phyloP scores from a whole-genome alignment of 2,888 invertebrate species.

The Pseudococcus viburni region DNA sequence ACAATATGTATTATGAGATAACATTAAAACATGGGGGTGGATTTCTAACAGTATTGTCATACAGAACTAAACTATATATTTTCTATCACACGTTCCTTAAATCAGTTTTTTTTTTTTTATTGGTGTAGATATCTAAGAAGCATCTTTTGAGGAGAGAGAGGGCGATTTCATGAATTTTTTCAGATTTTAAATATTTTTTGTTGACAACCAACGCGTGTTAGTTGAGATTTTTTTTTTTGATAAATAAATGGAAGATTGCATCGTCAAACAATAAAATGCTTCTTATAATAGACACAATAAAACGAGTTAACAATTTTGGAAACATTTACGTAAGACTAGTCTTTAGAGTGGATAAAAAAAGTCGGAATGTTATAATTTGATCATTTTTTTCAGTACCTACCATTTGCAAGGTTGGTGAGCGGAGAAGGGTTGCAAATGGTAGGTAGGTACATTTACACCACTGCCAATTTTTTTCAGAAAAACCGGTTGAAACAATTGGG shows the following conservation, averaged over 20 bases:
- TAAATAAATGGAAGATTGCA: background rate
- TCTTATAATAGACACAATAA: background rate
- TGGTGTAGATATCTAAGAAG: background rate
- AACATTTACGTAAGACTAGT: background rate
- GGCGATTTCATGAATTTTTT: background rate
- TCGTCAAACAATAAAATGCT: background rate
- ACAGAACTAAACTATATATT: conserved; percentile 46
- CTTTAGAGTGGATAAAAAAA: too few relatives aligned
- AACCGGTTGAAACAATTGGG: too few relatives aligned
- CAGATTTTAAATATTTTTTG: background rate
- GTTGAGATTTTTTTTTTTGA: background rate
- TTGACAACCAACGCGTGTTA: background rate
- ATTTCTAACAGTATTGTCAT: conserved; percentile 57
- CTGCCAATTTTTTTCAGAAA: too few relatives aligned
- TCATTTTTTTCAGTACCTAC: too few relatives aligned
- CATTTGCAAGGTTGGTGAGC: too few relatives aligned
- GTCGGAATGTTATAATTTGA: too few relatives aligned
- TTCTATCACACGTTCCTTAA: conserved; percentile 36
- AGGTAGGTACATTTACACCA: too few relatives aligned
- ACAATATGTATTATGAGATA: conserved; percentile 55
- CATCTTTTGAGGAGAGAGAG: background rate
- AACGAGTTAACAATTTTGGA: background rate
- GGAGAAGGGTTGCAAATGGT: too few relatives aligned
- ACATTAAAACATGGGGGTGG: conserved; percentile 32
- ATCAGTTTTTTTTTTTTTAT: background rate